Base-by-base conservation (phyloP, 2,797 vertebrate species). In the Leucoraja ocellata region DNA sequence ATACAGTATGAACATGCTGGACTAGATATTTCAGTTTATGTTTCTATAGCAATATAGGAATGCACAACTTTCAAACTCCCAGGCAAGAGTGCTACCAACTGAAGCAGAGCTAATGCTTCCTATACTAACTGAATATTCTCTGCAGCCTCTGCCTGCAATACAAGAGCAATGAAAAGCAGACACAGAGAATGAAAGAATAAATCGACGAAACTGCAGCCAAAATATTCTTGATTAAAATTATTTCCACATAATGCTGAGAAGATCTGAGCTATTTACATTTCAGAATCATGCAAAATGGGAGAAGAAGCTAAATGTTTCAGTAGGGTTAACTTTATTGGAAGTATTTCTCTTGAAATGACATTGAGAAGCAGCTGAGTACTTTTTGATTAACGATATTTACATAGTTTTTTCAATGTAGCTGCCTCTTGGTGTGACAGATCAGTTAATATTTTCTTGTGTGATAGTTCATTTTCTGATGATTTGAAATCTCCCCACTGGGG, bases 401-500 rank as follows among this genome's bases (percentile, higher is more conserved):
- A 73, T 39, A 74, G 65, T 54, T 74, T 13, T 91, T 28, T 91
- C 39, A 73, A 54, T 74, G 84, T 18, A 76, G 71, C 90, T 73
- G 39, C 21, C 28, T 14, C 71, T 25, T 54, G 71, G 36, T 92
- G 71, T 92, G 39, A 76, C 32, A 92, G 90, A 54, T 92, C 68
- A 54, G 36, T 54, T 68, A 54, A 73, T 92, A 92, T 58, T 92
- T 76, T 58, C 65, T 14, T 92, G 90, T 58, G 71, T 10, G 6
- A 92, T 76, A 46, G 46, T 74, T 36, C 73, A 23, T 73, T 76
- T 74, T 9, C 39, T 74, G 36, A 36, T 92, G 90, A 92, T n/a
- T 39, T 92, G 71, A 54, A 76, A 92, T 76, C 25, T 92, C 68
- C 71, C 90, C 90, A 73, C 25, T 76, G 71, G 71, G 71, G 71